A percentile compares a stretch with the other conserved stretches of the same genome.
These are phyloP conservation scores for Mythimna lalbum DNA, from an alignment of 2,888 invertebrate species.

Conservation along the genomic window DNA sequence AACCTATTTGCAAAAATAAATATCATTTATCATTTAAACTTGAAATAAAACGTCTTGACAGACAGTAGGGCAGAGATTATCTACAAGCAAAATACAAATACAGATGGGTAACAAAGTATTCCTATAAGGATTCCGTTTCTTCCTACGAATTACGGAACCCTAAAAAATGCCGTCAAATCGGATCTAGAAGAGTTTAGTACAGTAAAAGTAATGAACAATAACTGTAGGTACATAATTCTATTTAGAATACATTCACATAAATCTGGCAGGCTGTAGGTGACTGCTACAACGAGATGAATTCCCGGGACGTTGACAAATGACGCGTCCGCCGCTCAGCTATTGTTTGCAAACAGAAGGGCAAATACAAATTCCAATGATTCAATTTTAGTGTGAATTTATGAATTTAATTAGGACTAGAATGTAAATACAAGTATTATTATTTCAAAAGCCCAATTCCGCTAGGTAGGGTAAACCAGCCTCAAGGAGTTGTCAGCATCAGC, in stretches of 20 bases:
- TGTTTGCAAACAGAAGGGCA: constrained; percentile 44
- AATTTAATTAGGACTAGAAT: constrained; percentile 1
- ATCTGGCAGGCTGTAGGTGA: constrained; percentile 37
- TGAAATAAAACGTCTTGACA: no score
- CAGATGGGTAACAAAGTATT: no score
- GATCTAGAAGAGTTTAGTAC: background rate
- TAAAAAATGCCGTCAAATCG: no score
- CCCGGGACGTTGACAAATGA: constrained; percentile 56
- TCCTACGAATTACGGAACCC: no score
- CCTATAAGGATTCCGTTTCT: no score
- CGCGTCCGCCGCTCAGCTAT: constrained; percentile 19
- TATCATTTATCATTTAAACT: no score
- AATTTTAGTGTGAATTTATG: constrained; percentile 17
- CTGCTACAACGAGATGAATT: constrained; percentile 41
- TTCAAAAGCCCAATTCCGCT: background rate
- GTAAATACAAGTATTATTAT: constrained; percentile 1
- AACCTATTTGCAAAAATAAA: no score
- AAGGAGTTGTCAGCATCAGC: no score
- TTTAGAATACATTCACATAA: constrained; percentile 24
- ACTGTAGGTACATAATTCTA: background rate
- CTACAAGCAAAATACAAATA: no score
- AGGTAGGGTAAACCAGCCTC: no score
- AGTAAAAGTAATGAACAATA: background rate
- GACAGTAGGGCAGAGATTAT: no score
- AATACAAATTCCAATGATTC: constrained; percentile 39